Conservation (phyloP, 2,797 vertebrate genomes). For the Gymnothorax reevesii region DNA sequence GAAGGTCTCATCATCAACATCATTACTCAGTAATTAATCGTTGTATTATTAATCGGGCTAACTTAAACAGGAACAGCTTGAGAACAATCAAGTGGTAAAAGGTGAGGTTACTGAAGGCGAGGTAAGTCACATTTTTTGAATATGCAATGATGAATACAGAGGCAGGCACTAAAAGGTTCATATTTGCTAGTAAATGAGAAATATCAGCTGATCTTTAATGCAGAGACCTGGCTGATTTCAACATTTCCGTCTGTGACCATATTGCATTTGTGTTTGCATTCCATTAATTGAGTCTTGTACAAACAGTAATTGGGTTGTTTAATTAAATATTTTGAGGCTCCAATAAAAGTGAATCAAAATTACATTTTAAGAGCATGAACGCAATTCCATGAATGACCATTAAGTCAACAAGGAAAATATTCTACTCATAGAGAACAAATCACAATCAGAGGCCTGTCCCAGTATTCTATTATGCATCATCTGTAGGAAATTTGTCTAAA, state of each 20-base stretch:
- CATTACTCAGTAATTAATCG: too few species aligned
- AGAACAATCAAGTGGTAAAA: too few species aligned
- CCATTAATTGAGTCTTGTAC: background rate
- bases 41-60: too few species aligned
- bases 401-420: constrained; percentile 40
- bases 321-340: constrained; percentile 14
- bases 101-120: too few species aligned
- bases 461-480: constrained; percentile 60
- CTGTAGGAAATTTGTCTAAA: constrained; percentile 72
- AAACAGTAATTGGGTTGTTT: background rate
- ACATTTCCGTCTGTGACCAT: background rate
- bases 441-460: constrained; percentile 54
- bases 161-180: background rate
- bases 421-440: constrained; percentile 53
- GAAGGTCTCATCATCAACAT: too few species aligned
- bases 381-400: constrained; percentile 1
- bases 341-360: background rate
- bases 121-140: background rate
- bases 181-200: background rate
- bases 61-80: too few species aligned
- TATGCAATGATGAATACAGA: too few species aligned
- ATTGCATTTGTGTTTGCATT: background rate
- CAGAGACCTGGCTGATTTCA: background rate
- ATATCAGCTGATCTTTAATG: background rate
- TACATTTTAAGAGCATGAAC: background rate